Percentiles rank a stretch among this genome's conserved stretches.
Evolutionary conservation across 2,888 invertebrate genomes (phyloP).

Genomic region (Ditula angustiorana): DNA sequence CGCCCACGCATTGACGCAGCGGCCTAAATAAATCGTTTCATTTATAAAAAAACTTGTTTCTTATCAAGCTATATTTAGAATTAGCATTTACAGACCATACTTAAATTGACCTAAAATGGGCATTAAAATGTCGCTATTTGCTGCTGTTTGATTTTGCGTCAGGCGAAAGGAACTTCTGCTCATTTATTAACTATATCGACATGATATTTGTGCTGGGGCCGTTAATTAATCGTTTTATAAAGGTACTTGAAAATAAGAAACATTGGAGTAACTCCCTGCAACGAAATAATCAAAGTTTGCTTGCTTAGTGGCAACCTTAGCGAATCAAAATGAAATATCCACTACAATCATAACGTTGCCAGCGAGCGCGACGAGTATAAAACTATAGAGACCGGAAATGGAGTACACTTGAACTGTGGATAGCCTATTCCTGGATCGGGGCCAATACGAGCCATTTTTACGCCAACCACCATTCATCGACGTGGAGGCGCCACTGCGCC

Average conservation of each 20-base stretch:
- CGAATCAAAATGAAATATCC: constrained; percentile 19
- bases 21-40: constrained; percentile 36
- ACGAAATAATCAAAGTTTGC: too few species aligned
- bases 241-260: too few species aligned
- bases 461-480: constrained; percentile 43
- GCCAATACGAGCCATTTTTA: constrained; percentile 59
- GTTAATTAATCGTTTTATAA: too few species aligned
- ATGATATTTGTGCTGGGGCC: too few species aligned
- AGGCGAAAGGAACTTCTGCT: too few species aligned
- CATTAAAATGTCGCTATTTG: background rate
- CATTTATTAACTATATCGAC: too few species aligned
- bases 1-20: constrained; percentile 60
- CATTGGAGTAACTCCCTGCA: too few species aligned
- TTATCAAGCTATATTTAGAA: constrained; percentile 10
- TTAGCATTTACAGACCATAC: background rate
- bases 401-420: constrained; percentile 76
- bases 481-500: constrained; percentile 23
- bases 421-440: constrained; percentile 73
- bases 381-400: constrained; percentile 65
- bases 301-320: background rate
- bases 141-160: too few species aligned
- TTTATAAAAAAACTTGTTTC: constrained; percentile 29
- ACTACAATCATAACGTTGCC: constrained; percentile 7
- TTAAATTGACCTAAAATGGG: background rate
- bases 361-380: constrained; percentile 40